Base-by-base conservation (phyloP, 2,797 vertebrate genomes). In the Labeo calbasu region DNA sequence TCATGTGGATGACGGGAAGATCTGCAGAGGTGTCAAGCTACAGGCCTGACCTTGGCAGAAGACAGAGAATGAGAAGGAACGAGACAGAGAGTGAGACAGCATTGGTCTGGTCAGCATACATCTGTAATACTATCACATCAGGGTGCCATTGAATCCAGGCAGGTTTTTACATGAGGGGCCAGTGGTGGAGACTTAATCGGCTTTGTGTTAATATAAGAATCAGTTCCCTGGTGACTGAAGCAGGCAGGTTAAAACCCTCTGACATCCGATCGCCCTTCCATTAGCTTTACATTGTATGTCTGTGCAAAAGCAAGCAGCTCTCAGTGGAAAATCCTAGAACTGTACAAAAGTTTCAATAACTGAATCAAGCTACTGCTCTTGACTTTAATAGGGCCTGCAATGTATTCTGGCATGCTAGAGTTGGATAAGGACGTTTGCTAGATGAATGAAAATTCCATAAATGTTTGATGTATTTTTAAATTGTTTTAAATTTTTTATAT, bases 41-140 rank as follows among this genome's bases (percentile, higher is more conserved):
- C 82, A 84, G 51, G 11, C 12, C n/a, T 86, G 85, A 82, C 82
- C 79, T 86, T 88, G 76, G 70, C 68, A 36, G 48, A 59, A 48
- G 48, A 55, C 48, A 66, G 28, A 66, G n/a, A 43, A 72, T 46
- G 79, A 63, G 51, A 28, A 4, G 12, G 55, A 82, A 17, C 4
- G 19, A 83, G 46, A 76, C 19, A 11, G 61, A 65, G 46, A 82
- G 66, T 1, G 23, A 72, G 36, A 46, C 5, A 59, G 53, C n/a
- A 50, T 51, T 51, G 10, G 32, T 59, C 79, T 59, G 68, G 66
- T 59, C 68, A 81, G 51, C 55, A 81, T 28, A 59, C 1, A 69
- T 57, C 84, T 55, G 46, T 53, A 80, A 80, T 55, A 65, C 80
- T 66, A 79, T 71, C 68, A 71, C 36, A 57, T 63, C 80, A 61